phyloP scores from a whole-genome alignment of 2,888 invertebrate genomes.

The Limulus polyphemus region DNA sequence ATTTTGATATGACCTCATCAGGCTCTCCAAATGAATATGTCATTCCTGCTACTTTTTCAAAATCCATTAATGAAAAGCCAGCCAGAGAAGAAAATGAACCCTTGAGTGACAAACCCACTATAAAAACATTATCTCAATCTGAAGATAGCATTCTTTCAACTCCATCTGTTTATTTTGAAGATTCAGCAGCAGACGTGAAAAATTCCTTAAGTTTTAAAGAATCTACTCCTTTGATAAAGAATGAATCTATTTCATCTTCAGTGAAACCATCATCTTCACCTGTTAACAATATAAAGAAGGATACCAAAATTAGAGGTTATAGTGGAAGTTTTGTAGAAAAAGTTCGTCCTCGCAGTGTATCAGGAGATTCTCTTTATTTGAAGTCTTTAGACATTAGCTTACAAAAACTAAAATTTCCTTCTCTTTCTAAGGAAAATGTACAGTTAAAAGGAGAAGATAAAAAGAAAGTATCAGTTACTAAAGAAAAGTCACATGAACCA shows the following conservation, averaged over 20 bases:
- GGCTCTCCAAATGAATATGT: neutral
- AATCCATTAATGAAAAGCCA: neutral
- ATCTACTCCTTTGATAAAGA: no score
- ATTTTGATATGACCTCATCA: neutral
- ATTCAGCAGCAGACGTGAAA: neutral
- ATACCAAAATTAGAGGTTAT: constrained; percentile 21
- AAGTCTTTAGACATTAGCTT: constrained; percentile 23
- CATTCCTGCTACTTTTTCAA: constrained; percentile 3
- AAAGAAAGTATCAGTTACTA: neutral
- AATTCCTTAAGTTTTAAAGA: no score
- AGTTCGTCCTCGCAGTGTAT: constrained; percentile 18
- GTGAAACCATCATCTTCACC: neutral
- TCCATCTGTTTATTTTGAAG: neutral
- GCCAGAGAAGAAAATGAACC: neutral
- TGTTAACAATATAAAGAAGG: neutral
- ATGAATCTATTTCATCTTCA: neutral
- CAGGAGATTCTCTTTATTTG: constrained; percentile 23
- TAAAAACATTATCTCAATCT: no score
- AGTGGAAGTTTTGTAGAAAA: constrained; percentile 25
- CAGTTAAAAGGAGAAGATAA: neutral
- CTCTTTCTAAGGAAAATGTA: constrained; percentile 7
- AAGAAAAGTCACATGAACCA: neutral
- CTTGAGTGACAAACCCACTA: no score
- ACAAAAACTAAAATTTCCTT: constrained; percentile 21
- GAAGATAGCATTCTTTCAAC: no score